Base-by-base conservation (phyloP, 2,113 vertebrate species). In the Mobula hypostoma region DNA sequence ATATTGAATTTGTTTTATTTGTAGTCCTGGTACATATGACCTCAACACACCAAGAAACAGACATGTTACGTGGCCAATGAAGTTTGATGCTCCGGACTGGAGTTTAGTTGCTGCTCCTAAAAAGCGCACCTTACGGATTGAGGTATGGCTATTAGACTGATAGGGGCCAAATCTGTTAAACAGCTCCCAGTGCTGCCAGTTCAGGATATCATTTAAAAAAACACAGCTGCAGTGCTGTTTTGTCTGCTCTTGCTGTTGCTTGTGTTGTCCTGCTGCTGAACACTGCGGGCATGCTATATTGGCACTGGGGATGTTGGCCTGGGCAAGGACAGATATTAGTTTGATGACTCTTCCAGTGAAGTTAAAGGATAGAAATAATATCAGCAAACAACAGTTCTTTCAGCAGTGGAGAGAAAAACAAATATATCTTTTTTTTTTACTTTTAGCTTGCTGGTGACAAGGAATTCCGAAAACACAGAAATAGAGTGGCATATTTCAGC, bases 61-160 rank as follows among this genome's bases (percentile, higher is more conserved):
- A 29, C 98, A 96, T 94, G 94, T 99, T 94, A 95, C 94, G 21
- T 98, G 98, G 98, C 98, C 98, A 0, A 98, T 98, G 97, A 96
- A 96, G 94, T 99, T 99, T 94, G 97, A 98, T 85, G 95, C 97
- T 36, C 98, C 98, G 70, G 98, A 99, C 48, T 98, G 98, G 98
- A 95, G 94, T 76, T 95, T 94, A 40, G 95, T 98, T 94, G 97
- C 97, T 0, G 94, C 83, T 87, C 94, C 95, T 36, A 94, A 96
- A 63, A 96, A 95, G 94, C 97, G 83, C 95, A 97, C 97, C 11
- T 94, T 98, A 58, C 97, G 95, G 90, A 94, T 96, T 72, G 96
- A 98, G 96, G 97, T 98, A 94, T 94, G 95, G 12, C 29, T 61
- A 88, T 12, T 15, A n/a, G 12, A 36, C 29, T 66, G 61, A 6